These are phyloP conservation scores for Montipora capricornis DNA, from an alignment of 64 coral and sea anemone species.

Conservation along the genomic window DNA sequence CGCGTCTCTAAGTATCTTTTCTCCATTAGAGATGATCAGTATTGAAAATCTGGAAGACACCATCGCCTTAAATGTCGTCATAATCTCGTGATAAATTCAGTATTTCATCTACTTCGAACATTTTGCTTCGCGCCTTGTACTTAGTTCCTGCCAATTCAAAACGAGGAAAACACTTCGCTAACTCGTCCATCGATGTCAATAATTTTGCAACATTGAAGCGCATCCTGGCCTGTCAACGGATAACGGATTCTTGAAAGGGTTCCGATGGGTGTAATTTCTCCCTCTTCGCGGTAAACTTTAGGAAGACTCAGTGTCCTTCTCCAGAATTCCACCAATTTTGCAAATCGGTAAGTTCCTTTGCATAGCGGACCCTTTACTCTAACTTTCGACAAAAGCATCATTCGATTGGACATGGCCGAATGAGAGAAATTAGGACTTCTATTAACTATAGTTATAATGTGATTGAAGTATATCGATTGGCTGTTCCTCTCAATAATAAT, in stretches of 20 bases:
- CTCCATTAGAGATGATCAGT: too few relatives aligned
- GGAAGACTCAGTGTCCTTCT: background rate
- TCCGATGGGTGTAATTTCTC: conserved; percentile 54
- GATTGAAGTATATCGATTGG: too few relatives aligned
- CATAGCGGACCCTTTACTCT: background rate
- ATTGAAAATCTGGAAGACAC: too few relatives aligned
- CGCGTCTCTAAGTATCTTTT: too few relatives aligned
- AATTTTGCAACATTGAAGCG: conserved; percentile 60
- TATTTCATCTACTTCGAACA: conserved; percentile 88
- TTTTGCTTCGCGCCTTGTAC: conserved; percentile 76
- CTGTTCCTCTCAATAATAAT: too few relatives aligned
- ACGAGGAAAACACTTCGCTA: conserved; percentile 67
- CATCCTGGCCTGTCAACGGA: conserved; percentile 54
- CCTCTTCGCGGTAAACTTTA: background rate
- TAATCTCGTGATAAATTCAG: conserved; percentile 60
- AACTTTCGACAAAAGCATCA: too few relatives aligned
- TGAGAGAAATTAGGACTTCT: too few relatives aligned
- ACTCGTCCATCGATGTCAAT: conserved; percentile 59
- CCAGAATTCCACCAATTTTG: conserved; percentile 44
- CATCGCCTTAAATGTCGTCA: background rate
- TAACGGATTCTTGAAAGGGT: conserved; percentile 11
- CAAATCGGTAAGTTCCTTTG: conserved; percentile 45
- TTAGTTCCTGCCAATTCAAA: conserved; percentile 88
- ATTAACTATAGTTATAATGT: too few relatives aligned
- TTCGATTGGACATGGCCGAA: too few relatives aligned